phyloP scores from a whole-genome alignment of 1,140 invertebrate genomes.

The Coboldia fuscipes region DNA sequence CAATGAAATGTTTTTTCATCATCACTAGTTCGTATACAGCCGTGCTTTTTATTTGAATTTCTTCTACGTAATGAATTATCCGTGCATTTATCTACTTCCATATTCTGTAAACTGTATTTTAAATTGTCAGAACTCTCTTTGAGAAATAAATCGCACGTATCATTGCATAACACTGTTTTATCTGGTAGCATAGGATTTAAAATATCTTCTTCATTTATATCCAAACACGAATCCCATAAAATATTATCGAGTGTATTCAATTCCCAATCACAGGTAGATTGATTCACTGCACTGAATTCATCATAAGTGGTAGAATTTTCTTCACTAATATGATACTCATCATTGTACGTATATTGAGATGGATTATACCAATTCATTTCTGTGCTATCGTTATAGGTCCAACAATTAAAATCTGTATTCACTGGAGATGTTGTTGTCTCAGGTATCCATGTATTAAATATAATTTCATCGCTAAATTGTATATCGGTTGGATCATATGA shows the following conservation, averaged over 20 bases:
- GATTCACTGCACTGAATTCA: too few relatives aligned
- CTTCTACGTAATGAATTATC: conserved; percentile 4
- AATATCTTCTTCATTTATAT: not conserved
- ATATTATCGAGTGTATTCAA: conserved; percentile 1
- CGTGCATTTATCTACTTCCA: conserved; percentile 4
- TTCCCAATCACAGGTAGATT: conserved; percentile 1
- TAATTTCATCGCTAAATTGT: too few relatives aligned
- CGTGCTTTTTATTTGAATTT: not conserved
- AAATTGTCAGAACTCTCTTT: conserved; percentile 17
- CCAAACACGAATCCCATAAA: not conserved
- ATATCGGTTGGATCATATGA: too few relatives aligned
- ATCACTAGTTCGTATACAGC: too few relatives aligned
- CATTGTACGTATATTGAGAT: too few relatives aligned
- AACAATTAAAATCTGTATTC: too few relatives aligned
- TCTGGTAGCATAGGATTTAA: conserved; percentile 12
- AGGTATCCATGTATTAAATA: too few relatives aligned
- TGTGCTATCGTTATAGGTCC: too few relatives aligned
- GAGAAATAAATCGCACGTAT: conserved; percentile 21
- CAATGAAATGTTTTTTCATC: conserved; percentile 29
- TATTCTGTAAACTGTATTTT: conserved; percentile 1
- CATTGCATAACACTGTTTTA: conserved; percentile 21
- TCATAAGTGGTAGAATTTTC: too few relatives aligned
- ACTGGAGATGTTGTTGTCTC: too few relatives aligned
- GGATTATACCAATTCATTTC: too few relatives aligned
- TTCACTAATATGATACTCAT: too few relatives aligned